Evolutionary conservation across 1,140 invertebrate genomes (phyloP).

Genomic region (Wiebesia pumilae): DNA sequence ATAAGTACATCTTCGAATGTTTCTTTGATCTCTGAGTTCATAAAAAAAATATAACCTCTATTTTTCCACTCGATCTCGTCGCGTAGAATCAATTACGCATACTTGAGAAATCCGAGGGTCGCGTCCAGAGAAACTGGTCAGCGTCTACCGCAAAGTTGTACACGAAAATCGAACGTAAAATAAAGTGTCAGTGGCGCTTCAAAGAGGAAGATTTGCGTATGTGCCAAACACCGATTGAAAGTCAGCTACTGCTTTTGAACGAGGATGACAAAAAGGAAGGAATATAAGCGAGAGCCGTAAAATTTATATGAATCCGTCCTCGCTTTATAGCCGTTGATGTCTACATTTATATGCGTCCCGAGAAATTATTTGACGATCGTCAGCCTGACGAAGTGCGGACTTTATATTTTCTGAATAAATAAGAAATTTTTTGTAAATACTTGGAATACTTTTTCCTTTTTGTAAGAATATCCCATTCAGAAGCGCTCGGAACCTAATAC

Average conservation of each 20-base stretch:
- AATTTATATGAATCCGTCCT: conserved; percentile 37
- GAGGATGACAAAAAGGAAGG: not conserved
- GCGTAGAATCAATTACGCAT: conserved; percentile 2
- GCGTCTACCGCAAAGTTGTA: not conserved
- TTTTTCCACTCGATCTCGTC: not conserved
- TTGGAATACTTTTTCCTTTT: not conserved
- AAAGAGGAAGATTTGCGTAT: conserved; percentile 5
- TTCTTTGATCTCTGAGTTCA: too few species aligned
- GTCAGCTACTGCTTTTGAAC: conserved; percentile 36
- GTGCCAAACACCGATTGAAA: conserved; percentile 59
- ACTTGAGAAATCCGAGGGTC: conserved; percentile 1
- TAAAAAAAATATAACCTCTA: too few species aligned
- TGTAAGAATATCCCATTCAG: not conserved
- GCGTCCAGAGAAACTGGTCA: not conserved
- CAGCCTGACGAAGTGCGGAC: conserved; percentile 7
- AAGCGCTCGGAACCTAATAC: not conserved
- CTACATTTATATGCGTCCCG: conserved; percentile 26
- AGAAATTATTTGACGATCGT: conserved; percentile 22
- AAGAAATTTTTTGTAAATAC: conserved; percentile 12
- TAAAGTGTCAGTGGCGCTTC: not conserved
- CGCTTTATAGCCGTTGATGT: conserved; percentile 20
- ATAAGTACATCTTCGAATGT: too few species aligned
- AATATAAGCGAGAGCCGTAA: not conserved
- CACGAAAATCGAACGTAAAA: not conserved
- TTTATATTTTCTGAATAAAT: conserved; percentile 32